Base-by-base conservation (phyloP, 2,888 invertebrate species). In the Nasonia oneida region DNA sequence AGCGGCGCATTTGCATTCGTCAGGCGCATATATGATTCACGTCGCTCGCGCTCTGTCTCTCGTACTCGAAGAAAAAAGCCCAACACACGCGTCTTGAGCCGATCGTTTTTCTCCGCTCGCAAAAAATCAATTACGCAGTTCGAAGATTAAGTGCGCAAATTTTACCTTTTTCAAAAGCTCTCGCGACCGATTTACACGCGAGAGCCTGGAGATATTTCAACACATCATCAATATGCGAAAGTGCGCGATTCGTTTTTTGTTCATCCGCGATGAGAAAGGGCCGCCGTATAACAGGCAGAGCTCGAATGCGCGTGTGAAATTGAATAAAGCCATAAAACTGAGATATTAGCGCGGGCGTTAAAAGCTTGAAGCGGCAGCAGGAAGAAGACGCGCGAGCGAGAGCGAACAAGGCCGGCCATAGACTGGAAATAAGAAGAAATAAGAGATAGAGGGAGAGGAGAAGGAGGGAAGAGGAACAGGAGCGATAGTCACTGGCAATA, bases 401-500 rank as follows among this genome's bases (percentile, higher is more conserved):
- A 23, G 29, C 6, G 23, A 33, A 29, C 29, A 53, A 53, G 50
- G 29, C 8, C 53, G n/a, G 10, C 73, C n/a, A 42, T 39, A 42
- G 42, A 15, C 42, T n/a, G 81, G 14, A 67, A 67, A 67, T 67
- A 29, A 81, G 53, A 23, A 23, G 23, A 23, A 23, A 23, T 23
- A 23, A 23, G 23, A 23, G 23, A 23, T 23, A 23, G 23, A 23
- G 23, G 15, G 14, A 3, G 53, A 57, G 57, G 29, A 74, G 80
- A 53, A 53, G 71, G 12, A 61, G 33, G 23, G 67, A 18, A 29
- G 47, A 39, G 14, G 53, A 37, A 57, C 23, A 37, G 61, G 53
- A 47, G 74, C 74, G 74, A 74, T 57, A 81, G 61, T 42, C 37
- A 12, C 81, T 18, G 57, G 79, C 80, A 67, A 82, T 82, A 75